A percentile compares a stretch with the other conserved stretches of the same genome.
Evolutionary conservation across 2,113 vertebrate species (phyloP).

Genomic region (Myodes glareolus): DNA sequence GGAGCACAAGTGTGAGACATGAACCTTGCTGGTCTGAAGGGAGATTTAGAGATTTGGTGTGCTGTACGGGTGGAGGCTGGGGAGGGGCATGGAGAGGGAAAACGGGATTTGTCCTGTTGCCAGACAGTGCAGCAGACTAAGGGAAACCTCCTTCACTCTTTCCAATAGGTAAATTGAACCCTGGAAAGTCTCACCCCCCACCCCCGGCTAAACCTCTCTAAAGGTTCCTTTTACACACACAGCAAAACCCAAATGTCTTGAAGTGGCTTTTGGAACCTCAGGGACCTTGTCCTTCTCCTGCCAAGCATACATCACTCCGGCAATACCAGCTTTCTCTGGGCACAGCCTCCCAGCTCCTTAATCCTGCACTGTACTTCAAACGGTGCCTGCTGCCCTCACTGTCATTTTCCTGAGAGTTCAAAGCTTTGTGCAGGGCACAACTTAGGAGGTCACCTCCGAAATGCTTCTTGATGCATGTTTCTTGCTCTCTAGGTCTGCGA

Average conservation of each 20-base stretch:
- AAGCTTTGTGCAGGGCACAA: neutral
- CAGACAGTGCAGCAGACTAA: neutral
- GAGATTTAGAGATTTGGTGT: neutral
- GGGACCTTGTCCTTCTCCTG: neutral
- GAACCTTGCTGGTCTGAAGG: neutral
- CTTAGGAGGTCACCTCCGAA: neutral
- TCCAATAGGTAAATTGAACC: conserved; percentile 1
- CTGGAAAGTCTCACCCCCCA: neutral
- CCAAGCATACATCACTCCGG: neutral
- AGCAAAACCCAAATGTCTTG: neutral
- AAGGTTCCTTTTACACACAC: neutral
- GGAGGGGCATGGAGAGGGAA: neutral
- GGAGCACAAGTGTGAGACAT: neutral
- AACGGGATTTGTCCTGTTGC: neutral
- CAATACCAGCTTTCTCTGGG: neutral
- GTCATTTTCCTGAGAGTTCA: neutral
- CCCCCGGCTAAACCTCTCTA: conserved; percentile 25
- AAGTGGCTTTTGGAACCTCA: neutral
- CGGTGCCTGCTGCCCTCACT: neutral
- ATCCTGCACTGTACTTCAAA: neutral
- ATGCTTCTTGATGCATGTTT: neutral
- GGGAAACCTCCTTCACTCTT: conserved; percentile 4
- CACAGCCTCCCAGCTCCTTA: neutral
- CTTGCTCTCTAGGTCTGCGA: neutral
- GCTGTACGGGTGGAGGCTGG: neutral